phyloP scores from a whole-genome alignment of 2,888 invertebrate genomes.

The Cataglyphis albicans region DNA sequence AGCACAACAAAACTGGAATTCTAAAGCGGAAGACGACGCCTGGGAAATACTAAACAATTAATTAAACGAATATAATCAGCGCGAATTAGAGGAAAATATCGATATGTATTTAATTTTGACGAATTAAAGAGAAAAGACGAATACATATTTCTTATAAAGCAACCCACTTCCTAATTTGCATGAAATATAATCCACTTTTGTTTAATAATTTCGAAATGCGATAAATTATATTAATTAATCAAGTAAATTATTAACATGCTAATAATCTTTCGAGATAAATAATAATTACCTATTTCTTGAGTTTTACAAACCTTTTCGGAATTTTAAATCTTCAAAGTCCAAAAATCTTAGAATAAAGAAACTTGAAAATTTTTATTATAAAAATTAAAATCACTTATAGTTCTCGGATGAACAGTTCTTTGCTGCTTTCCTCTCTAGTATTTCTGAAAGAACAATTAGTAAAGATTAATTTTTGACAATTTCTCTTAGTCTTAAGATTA shows the following conservation, averaged over 20 bases:
- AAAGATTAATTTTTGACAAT: neutral
- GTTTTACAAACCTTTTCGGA: neutral
- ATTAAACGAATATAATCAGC: conserved; percentile 68
- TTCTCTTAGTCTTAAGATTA: neutral
- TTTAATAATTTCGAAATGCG: conserved; percentile 6
- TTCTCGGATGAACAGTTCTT: neutral
- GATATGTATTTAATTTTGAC: conserved; percentile 49
- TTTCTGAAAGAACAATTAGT: conserved; percentile 21
- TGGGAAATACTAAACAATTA: conserved; percentile 85
- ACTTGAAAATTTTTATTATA: neutral
- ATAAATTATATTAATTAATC: neutral
- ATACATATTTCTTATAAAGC: neutral
- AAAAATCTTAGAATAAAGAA: neutral
- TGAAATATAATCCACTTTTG: neutral
- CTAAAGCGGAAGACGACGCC: conserved; percentile 84
- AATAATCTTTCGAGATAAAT: neutral
- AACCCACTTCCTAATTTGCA: neutral
- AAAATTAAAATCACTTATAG: neutral
- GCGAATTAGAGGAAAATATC: conserved; percentile 50
- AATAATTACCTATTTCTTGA: neutral
- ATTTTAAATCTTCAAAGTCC: neutral
- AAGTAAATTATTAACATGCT: neutral
- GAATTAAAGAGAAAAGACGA: conserved; percentile 28
- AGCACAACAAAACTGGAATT: conserved; percentile 79
- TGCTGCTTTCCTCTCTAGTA: neutral